Evolutionary conservation across 1,140 invertebrate genomes (phyloP).

Genomic region (Probaryconus sp.): DNA sequence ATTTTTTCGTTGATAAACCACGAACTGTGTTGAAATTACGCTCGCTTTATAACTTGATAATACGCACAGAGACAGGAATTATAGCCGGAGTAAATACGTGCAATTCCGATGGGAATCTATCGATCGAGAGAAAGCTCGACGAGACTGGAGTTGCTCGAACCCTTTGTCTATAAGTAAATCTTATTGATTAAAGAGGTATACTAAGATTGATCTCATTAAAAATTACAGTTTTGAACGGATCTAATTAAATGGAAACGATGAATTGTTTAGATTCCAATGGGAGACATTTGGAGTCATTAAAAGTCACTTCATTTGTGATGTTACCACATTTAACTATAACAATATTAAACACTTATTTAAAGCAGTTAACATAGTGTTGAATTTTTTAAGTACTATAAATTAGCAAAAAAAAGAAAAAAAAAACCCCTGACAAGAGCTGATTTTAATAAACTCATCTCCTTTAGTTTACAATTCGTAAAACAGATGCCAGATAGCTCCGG

Average conservation of each 20-base stretch:
- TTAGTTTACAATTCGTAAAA: too few relatives aligned
- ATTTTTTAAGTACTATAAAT: too few relatives aligned
- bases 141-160: slow-evolving; percentile 41
- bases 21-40: slow-evolving; percentile 38
- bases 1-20: too few relatives aligned
- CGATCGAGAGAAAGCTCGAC: slow-evolving; percentile 42
- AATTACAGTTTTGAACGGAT: slow-evolving; percentile 14
- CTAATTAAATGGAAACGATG: slow-evolving; percentile 9
- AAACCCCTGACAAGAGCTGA: too few relatives aligned
- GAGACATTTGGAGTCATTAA: too few relatives aligned
- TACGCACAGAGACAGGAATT: slow-evolving; percentile 44
- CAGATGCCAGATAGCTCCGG: too few relatives aligned
- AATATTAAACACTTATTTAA: too few relatives aligned
- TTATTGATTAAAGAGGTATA: slow-evolving; percentile 44
- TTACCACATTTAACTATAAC: too few relatives aligned
- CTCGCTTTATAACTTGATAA: slow-evolving; percentile 45
- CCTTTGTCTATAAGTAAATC: slow-evolving; percentile 46
- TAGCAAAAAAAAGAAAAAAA: too few relatives aligned
- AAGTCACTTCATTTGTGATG: too few relatives aligned
- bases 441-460: too few relatives aligned
- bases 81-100: slow-evolving; percentile 35
- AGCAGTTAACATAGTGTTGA: too few relatives aligned
- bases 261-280: slow-evolving; percentile 1
- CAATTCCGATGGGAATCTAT: slow-evolving; percentile 52
- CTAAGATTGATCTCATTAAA: slow-evolving; percentile 36